A percentile compares a stretch with the other conserved stretches of the same genome.
Conservation (phyloP, 1,140 invertebrate species). For the Neocloeon triangulifer region DNA sequence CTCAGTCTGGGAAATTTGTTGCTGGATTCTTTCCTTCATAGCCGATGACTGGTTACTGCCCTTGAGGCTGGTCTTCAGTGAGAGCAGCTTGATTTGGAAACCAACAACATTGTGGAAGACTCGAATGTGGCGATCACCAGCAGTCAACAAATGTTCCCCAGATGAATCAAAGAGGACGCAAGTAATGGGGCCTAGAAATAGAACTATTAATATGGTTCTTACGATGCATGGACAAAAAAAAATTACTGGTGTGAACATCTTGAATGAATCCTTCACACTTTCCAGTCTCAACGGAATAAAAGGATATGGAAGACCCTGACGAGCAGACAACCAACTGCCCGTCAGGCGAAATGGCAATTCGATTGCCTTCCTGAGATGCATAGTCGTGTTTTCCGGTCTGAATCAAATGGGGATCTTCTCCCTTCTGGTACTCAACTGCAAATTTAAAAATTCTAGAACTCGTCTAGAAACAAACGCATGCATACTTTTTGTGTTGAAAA, state of each 20-base stretch:
- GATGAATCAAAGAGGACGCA: conserved; percentile 45
- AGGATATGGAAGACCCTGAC: conserved; percentile 32
- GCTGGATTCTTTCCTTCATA: not conserved
- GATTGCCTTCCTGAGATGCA: conserved; percentile 16
- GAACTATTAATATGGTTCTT: conserved; percentile 4
- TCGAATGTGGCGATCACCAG: conserved; percentile 50
- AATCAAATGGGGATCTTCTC: conserved; percentile 50
- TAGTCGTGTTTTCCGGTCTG: conserved; percentile 28
- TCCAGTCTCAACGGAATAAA: conserved; percentile 42
- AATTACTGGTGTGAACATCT: conserved; percentile 27
- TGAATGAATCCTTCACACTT: conserved; percentile 37
- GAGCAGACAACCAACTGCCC: conserved; percentile 47
- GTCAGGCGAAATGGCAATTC: conserved; percentile 49
- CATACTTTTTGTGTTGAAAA: conserved; percentile 64
- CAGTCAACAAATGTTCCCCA: conserved; percentile 46
- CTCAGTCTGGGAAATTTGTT: not conserved
- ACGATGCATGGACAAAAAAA: not conserved
- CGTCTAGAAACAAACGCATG: conserved; percentile 11
- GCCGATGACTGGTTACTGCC: not conserved
- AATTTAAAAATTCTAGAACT: conserved; percentile 12
- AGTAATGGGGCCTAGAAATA: conserved; percentile 36
- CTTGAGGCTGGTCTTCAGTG: not conserved
- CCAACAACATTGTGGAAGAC: conserved; percentile 66
- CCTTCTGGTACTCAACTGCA: conserved; percentile 52
- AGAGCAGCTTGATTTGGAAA: conserved; percentile 12